These are phyloP conservation scores for Phortica magna DNA, from an alignment of 2,888 invertebrate species.

Conservation along the genomic window DNA sequence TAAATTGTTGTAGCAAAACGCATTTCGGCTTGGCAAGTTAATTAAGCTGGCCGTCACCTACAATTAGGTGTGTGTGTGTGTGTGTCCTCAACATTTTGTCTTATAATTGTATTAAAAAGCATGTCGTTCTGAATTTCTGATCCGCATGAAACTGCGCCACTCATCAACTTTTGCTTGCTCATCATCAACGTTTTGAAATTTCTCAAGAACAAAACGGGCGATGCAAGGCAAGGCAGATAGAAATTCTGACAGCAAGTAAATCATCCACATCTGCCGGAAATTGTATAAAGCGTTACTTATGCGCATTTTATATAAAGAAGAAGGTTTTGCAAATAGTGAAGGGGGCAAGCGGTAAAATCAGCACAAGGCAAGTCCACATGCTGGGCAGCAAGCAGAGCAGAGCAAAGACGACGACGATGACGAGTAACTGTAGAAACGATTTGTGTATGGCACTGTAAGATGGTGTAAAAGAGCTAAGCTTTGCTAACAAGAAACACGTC, in stretches of 20 bases:
- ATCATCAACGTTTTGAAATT: slow-evolving; percentile 32
- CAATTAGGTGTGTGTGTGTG: not conserved
- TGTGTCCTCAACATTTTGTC: not conserved
- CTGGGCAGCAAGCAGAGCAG: slow-evolving; percentile 38
- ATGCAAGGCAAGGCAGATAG: not conserved
- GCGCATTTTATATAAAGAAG: slow-evolving; percentile 11
- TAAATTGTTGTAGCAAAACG: too few species aligned
- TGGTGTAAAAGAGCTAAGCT: not conserved
- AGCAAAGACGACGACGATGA: slow-evolving; percentile 33
- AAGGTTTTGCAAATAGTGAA: not conserved
- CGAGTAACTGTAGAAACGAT: slow-evolving; percentile 44
- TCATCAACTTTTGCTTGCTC: not conserved
- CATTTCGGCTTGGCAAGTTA: too few species aligned
- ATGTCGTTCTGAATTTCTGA: not conserved
- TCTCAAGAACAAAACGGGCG: slow-evolving; percentile 50
- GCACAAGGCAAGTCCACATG: slow-evolving; percentile 41
- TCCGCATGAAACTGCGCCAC: not conserved
- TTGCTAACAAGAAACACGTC: slow-evolving; percentile 38
- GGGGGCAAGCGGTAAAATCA: slow-evolving; percentile 3
- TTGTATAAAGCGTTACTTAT: slow-evolving; percentile 56
- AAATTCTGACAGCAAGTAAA: slow-evolving; percentile 53
- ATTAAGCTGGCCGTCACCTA: not conserved
- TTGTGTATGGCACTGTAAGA: not conserved
- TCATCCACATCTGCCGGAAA: slow-evolving; percentile 72
- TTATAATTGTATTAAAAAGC: too few species aligned